Base-by-base conservation (phyloP, 2,888 invertebrate genomes). In the Heteromyza rotundicornis region DNA sequence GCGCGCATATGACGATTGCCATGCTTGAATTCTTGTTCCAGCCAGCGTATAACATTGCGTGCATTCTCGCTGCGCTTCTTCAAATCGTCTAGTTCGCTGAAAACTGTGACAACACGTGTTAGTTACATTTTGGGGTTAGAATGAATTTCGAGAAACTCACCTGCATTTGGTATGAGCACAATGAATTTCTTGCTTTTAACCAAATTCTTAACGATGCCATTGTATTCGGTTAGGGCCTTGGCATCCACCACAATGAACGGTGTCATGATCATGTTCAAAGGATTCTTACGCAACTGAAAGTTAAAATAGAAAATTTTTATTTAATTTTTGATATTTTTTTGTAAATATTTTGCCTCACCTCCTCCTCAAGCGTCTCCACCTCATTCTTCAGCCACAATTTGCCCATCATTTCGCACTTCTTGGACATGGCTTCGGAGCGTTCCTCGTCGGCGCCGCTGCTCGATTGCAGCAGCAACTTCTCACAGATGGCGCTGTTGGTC, bases 11-110 rank as follows among this genome's bases (percentile, higher is more conserved):
- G 95, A 67, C 95, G 87, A 72, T 94, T 95, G 12, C 96, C 96
- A 66, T 90, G 89, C 69, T 90, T 89, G 68, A 96, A 89, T 79
- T 96, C 95, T 36, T 88, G 85, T 83, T 96, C 96, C 67, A 97
- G 85, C 96, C 96, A 97, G 69, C 96, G 91, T 63, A 96, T 96
- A 2, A 94, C 95, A 79, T 96, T 95, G 57, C 96, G 88, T 0
- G 95, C 96, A 66, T 90, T 88, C 67, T 89, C 89, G 74, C 91
- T 91, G 69, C 91, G 91, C 64, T 92, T 91, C 84, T 97, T 96
- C 73, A 95, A 84, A 72, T 93, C 91, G 81, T 96, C 96, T 79
- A 96, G 84, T 66, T 92, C 92, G 72, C 92, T 93, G 61, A 96
- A 88, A 67, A 96, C 96, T 96, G 84, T 12, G 86, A 73, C 74